Conservation (phyloP, 2,888 invertebrate species). For the Hypsopygia costalis region DNA sequence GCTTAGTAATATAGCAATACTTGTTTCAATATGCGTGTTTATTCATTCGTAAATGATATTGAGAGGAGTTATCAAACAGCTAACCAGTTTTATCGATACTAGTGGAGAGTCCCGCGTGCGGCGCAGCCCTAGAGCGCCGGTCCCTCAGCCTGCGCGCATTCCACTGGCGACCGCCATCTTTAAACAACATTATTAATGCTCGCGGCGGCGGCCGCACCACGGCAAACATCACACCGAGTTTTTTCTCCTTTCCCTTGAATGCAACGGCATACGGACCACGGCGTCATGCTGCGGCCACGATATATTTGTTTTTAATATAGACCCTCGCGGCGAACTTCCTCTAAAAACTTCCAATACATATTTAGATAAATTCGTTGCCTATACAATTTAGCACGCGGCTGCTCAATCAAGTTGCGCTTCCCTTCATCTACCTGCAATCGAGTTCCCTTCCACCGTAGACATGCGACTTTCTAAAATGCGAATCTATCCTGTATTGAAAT, state of each 20-base stretch:
- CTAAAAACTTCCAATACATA: neutral
- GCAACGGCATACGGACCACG: slow-evolving; percentile 19
- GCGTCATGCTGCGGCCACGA: slow-evolving; percentile 41
- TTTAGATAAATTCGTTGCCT: neutral
- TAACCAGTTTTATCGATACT: slow-evolving; percentile 9
- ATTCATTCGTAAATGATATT: neutral
- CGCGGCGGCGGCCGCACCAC: slow-evolving; percentile 46
- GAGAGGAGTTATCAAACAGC: neutral
- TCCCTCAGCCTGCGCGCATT: slow-evolving; percentile 52
- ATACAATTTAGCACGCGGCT: neutral
- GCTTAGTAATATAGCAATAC: too few relatives aligned
- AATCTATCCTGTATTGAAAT: slow-evolving; percentile 3
- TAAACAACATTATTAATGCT: slow-evolving; percentile 77
- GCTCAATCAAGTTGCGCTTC: neutral
- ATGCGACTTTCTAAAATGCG: neutral
- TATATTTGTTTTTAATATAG: slow-evolving; percentile 71
- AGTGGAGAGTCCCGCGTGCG: slow-evolving; percentile 19
- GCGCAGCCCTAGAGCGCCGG: slow-evolving; percentile 46
- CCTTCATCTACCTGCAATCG: too few relatives aligned
- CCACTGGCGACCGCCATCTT: slow-evolving; percentile 66
- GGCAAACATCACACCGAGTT: slow-evolving; percentile 48
- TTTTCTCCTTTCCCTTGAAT: slow-evolving; percentile 44
- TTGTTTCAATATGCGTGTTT: too few relatives aligned
- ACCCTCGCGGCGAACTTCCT: slow-evolving; percentile 38
- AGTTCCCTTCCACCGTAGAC: neutral